Base-by-base conservation (phyloP, 2,113 vertebrate species). In the Cyprinodon variegatus region DNA sequence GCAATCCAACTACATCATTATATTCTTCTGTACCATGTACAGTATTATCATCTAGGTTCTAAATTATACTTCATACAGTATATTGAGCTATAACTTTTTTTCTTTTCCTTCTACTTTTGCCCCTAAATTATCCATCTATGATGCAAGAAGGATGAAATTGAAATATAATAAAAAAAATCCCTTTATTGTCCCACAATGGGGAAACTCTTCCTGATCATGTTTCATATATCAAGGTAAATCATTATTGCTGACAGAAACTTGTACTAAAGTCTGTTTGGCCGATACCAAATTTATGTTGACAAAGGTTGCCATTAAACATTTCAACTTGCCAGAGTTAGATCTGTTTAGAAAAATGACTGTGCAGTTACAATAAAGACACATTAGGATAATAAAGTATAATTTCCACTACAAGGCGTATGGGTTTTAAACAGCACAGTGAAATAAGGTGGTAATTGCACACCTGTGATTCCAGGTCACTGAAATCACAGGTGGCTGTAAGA, bases 101-200 rank as follows among this genome's bases (percentile, higher is more conserved):
- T 79, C 43, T 36, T 83, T 53, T 77, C 83, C 79, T 73, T 75
- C 78, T 57, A 13, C 40, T n/a, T 29, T 73, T 82, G 70, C 83
- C 64, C 60, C 63, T 48, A 63, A 43, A 76, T 43, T 79, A 80
- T 88, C 64, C 22, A 69, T 76, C 48, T 40, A 88, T 92, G 90
- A 92, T 90, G 88, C 88, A 91, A 91, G 81, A 45, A 61, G 70
- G 38, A 85, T 70, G 90, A 89, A 91, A 91, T 86, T 3, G 29
- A 29, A 29, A 29, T 29, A 29, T 1, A 29, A 29, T 29, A 29
- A 29, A 29, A 29, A 29, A 29, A 29, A 29, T 29, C 29, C 29
- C 29, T 29, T 29, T 29, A 29, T 29, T 29, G 29, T 29, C 29
- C 29, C 29, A 29, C 29, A 29, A 29, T 29, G 29, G 29, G 29